Evolutionary conservation across 2,888 invertebrate genomes (phyloP).

Genomic region (Tromatobia lineatoria): DNA sequence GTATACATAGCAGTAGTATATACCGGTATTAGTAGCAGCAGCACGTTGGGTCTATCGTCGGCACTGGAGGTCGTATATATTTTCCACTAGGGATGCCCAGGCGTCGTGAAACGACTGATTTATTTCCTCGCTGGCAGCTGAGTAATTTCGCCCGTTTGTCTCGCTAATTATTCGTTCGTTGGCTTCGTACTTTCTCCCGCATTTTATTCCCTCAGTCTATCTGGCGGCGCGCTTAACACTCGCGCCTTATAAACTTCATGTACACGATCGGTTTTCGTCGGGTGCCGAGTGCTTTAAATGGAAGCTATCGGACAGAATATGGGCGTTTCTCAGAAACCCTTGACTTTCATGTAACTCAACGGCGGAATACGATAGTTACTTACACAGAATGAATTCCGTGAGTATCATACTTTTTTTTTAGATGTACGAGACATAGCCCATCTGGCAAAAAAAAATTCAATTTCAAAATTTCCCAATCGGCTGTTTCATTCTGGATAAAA

Average conservation of each 20-base stretch:
- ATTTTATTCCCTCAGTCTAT: slow-evolving; percentile 41
- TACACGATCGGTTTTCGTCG: slow-evolving; percentile 2
- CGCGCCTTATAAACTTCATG: background rate
- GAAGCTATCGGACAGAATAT: background rate
- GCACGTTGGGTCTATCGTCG: slow-evolving; percentile 62
- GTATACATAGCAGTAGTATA: slow-evolving; percentile 24
- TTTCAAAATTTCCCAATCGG: too few relatives aligned
- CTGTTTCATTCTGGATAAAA: too few relatives aligned
- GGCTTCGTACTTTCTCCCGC: slow-evolving; percentile 53
- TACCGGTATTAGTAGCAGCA: slow-evolving; percentile 33
- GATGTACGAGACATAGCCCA: too few relatives aligned
- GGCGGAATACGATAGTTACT: too few relatives aligned
- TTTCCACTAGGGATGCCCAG: slow-evolving; percentile 57
- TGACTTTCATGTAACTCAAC: too few relatives aligned
- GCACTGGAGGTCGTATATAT: slow-evolving; percentile 56
- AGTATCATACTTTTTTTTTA: too few relatives aligned
- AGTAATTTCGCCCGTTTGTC: slow-evolving; percentile 80
- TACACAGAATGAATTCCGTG: too few relatives aligned
- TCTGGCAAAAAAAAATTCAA: too few relatives aligned
- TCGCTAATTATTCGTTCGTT: slow-evolving; percentile 79
- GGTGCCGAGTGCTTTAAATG: background rate
- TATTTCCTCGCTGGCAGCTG: slow-evolving; percentile 77
- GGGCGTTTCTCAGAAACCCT: too few relatives aligned
- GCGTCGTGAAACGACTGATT: slow-evolving; percentile 76
- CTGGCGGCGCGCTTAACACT: slow-evolving; percentile 26